Conservation (phyloP, 2,113 vertebrate genomes). For the Pituophis catenifer region DNA sequence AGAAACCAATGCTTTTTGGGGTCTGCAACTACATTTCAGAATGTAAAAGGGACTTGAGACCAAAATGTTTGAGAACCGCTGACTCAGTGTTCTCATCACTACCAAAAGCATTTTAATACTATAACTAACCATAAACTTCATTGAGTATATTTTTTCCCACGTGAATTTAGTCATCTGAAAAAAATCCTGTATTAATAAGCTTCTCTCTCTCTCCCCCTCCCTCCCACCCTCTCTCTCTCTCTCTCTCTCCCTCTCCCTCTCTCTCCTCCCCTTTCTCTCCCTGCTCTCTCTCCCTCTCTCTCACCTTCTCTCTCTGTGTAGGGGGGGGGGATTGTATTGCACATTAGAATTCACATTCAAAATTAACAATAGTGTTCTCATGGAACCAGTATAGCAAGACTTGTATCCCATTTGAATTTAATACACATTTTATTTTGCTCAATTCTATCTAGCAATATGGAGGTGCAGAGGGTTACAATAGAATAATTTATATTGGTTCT, state of each 20-base stretch:
- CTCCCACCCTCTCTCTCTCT: too few species aligned
- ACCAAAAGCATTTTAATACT: not conserved
- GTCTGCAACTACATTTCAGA: not conserved
- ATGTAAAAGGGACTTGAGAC: not conserved
- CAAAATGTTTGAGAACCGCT: not conserved
- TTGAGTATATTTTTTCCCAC: not conserved
- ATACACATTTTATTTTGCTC: not conserved
- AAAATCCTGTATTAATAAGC: not conserved
- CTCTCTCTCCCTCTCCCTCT: too few species aligned
- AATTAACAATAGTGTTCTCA: not conserved
- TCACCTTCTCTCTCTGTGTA: too few species aligned
- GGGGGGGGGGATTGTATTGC: not conserved
- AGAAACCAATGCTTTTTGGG: not conserved
- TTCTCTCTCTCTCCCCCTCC: too few species aligned
- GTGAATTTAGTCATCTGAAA: not conserved
- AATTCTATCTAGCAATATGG: not conserved
- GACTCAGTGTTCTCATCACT: not conserved
- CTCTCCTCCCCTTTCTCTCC: too few species aligned
- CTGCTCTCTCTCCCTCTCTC: too few species aligned
- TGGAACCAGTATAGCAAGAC: not conserved
- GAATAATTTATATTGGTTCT: not conserved
- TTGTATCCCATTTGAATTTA: not conserved
- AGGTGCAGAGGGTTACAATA: not conserved
- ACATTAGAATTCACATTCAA: not conserved
- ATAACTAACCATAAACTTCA: not conserved